Percentiles rank a stretch among this genome's conserved stretches.
These are phyloP conservation scores for Pseudotriccus pelzelni DNA, from an alignment of 2,797 vertebrate genomes.

Conservation along the genomic window DNA sequence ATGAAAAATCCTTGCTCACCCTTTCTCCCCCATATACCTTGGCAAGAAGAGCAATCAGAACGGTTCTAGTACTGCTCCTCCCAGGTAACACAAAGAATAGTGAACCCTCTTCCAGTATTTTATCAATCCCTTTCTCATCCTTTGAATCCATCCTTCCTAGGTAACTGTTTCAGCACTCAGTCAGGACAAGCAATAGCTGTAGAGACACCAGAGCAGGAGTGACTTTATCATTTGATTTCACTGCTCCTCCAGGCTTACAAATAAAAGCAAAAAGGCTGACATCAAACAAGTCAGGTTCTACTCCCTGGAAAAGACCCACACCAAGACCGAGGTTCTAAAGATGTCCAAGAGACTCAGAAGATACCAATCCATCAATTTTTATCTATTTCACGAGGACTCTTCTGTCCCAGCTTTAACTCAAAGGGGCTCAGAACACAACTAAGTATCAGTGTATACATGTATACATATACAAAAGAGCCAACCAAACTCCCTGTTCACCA, in stretches of 20 bases:
- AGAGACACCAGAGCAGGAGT: background rate
- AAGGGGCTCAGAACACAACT: background rate
- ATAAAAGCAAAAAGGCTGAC: background rate
- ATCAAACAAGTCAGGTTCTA: background rate
- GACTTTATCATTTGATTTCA: background rate
- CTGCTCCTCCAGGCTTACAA: background rate
- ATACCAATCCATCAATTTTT: background rate
- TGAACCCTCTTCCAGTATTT: background rate
- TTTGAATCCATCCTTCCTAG: background rate
- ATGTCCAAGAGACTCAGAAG: background rate
- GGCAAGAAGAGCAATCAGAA: background rate
- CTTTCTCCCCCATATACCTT: background rate
- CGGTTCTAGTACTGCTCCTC: background rate
- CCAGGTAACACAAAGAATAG: background rate
- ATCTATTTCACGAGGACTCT: background rate
- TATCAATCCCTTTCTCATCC: background rate
- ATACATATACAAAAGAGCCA: accelerated
- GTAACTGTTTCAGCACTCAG: background rate
- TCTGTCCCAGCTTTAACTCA: background rate
- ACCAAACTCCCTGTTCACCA: background rate
- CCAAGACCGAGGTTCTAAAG: background rate
- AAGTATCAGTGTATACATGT: background rate
- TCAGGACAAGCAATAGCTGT: background rate
- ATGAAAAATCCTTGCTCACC: background rate
- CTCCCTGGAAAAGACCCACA: background rate